These are phyloP conservation scores for Catharus bicknelli DNA, from an alignment of 2,113 vertebrate species.

Conservation along the genomic window DNA sequence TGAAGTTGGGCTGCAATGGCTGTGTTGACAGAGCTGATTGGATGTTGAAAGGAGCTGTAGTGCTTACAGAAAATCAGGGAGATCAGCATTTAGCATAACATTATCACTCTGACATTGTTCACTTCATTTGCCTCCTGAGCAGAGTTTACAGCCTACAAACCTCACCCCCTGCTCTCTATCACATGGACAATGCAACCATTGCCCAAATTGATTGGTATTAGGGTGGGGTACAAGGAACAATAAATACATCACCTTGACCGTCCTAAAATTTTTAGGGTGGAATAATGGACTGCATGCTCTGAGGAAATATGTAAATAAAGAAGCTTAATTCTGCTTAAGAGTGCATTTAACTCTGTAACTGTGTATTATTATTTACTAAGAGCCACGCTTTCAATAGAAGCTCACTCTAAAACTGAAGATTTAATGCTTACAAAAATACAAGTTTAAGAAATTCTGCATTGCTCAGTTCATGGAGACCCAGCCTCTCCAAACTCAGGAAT, in stretches of 20 bases:
- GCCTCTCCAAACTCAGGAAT: not conserved
- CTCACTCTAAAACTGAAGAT: not conserved
- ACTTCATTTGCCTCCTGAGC: not conserved
- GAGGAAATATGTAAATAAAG: not conserved
- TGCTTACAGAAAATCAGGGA: not conserved
- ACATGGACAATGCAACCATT: not conserved
- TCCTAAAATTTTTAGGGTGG: not conserved
- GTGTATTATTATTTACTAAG: not conserved
- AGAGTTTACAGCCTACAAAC: not conserved
- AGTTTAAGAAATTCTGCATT: not conserved
- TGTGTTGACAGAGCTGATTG: not conserved
- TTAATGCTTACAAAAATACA: not conserved
- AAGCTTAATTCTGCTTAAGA: not conserved
- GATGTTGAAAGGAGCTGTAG: not conserved
- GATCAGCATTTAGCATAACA: not conserved
- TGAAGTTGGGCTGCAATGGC: not conserved
- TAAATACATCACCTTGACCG: slow-evolving; percentile 7
- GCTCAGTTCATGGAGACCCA: not conserved
- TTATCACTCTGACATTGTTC: slow-evolving; percentile 6
- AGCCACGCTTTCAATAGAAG: not conserved
- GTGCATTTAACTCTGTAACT: not conserved
- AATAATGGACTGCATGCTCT: not conserved
- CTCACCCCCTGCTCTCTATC: not conserved
- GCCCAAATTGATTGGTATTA: not conserved
- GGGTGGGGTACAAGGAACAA: not conserved